Base-by-base conservation (phyloP, 2,113 vertebrate genomes). In the Leptobrachium ailaonicum region DNA sequence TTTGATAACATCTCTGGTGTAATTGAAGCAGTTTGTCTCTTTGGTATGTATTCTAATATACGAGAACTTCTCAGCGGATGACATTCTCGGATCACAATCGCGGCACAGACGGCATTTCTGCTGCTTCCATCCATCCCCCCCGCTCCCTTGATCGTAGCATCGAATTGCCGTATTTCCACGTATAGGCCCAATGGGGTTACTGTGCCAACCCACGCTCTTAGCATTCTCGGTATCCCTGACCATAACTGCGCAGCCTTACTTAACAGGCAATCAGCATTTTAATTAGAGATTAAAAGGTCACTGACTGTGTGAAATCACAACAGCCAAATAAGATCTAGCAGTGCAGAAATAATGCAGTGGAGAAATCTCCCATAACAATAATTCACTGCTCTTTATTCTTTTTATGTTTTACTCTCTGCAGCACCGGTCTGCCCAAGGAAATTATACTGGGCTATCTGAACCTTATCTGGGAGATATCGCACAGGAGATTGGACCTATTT, bases 241-340 rank as follows among this genome's bases (percentile, higher is more conserved):
- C 92, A 90, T 90, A 92, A 89, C 92, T 88, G 89, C 89, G 87
- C 76, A 69, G 86, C 92, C 92, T 94, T 89, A 89, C 90, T 93
- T 92, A 91, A 92, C 91, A 92, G 90, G 91, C 93, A 91, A 92
- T 93, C 92, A 94, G 91, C 91, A 91, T 93, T 93, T 91, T 93
- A 93, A 94, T 94, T 93, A 92, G 92, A 85, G 90, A 94, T 91
- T 91, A 94, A 92, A 94, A 93, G 92, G 90, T 90, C 92, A 93
- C 91, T 90, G 87, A 90, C 91, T 92, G 91, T 90, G 92, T 90
- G 92, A 81, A 81, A 92, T 91, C 91, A 92, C 91, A 94, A 92
- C 93, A 92, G 93, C 91, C 88, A 92, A 92, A 93, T 93, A 75
- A 69, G 92, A 93, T 93, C 93, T 92, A 89, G 88, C 85, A 90